Evolutionary conservation across 2,113 vertebrate species (phyloP).

Genomic region (Zeus faber): DNA sequence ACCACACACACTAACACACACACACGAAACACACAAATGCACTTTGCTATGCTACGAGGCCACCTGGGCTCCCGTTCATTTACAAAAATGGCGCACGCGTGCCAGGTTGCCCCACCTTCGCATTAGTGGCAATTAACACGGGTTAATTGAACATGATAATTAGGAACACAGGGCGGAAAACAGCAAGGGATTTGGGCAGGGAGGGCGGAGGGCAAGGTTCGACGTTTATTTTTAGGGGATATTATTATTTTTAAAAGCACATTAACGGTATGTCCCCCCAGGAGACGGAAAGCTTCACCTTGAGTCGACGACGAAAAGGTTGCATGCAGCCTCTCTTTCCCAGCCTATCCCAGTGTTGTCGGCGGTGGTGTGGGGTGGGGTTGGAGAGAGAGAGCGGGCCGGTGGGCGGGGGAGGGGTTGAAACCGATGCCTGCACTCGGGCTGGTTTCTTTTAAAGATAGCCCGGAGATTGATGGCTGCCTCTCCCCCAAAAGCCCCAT

Average conservation of each 20-base stretch:
- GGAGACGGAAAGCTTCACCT: slow-evolving; percentile 70
- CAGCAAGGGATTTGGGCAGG: slow-evolving; percentile 70
- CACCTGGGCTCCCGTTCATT: slow-evolving; percentile 37
- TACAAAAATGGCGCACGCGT: slow-evolving; percentile 55
- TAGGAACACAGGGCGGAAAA: slow-evolving; percentile 67
- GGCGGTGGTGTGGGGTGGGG: too few relatives aligned
- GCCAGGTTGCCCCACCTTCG: slow-evolving; percentile 57
- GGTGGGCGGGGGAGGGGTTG: slow-evolving; percentile 48
- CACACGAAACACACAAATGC: too few relatives aligned
- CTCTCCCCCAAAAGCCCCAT: slow-evolving; percentile 65
- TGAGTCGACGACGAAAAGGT: slow-evolving; percentile 51
- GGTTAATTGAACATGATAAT: slow-evolving; percentile 81
- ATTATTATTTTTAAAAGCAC: slow-evolving; percentile 74
- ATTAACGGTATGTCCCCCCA: slow-evolving; percentile 69
- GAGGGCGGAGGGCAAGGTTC: slow-evolving; percentile 60
- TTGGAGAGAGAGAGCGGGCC: not conserved
- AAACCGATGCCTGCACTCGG: slow-evolving; percentile 68
- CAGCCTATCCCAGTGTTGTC: too few relatives aligned
- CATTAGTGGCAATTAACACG: slow-evolving; percentile 59
- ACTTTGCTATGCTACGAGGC: slow-evolving; percentile 18
- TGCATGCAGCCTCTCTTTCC: too few relatives aligned
- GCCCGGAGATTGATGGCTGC: slow-evolving; percentile 76
- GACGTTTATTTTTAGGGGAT: slow-evolving; percentile 69
- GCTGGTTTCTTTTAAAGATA: slow-evolving; percentile 76
- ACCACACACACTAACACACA: too few relatives aligned